phyloP scores from a whole-genome alignment of 1,140 invertebrate genomes.

The Drosophila parvula region DNA sequence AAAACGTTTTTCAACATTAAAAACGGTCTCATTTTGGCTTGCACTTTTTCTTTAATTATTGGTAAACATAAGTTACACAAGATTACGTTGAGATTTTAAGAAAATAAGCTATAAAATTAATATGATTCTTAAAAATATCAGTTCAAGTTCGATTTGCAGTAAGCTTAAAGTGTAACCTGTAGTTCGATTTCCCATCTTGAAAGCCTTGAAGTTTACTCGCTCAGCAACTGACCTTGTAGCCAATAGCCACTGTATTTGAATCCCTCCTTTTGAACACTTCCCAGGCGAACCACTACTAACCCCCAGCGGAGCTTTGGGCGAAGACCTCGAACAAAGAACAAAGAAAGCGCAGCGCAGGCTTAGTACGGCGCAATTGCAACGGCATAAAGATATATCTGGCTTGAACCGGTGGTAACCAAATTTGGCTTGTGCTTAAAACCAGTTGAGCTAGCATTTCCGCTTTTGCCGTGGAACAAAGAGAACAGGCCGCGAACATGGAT shows the following conservation, averaged over 20 bases:
- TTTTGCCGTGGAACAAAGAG: background rate
- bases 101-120: background rate
- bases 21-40: background rate
- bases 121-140: too few species aligned
- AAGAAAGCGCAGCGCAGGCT: conserved; percentile 33
- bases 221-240: background rate
- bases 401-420: conserved; percentile 25
- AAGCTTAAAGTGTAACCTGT: background rate
- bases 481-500: conserved; percentile 38
- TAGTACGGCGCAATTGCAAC: conserved; percentile 6
- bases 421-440: conserved; percentile 31
- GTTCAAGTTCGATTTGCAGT: too few species aligned
- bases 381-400: conserved; percentile 2
- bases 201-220: too few species aligned
- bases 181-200: too few species aligned
- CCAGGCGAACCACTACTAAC: conserved; percentile 33
- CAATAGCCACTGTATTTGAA: conserved; percentile 8
- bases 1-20: background rate
- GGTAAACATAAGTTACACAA: too few species aligned
- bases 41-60: background rate
- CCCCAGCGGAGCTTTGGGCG: conserved; percentile 27
- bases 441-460: conserved; percentile 42
- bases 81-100: background rate
- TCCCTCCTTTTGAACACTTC: conserved; percentile 3
- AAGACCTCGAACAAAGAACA: conserved; percentile 51